These are phyloP conservation scores for Eleutherodactylus coqui DNA, from an alignment of 2,797 vertebrate species.

Conservation along the genomic window DNA sequence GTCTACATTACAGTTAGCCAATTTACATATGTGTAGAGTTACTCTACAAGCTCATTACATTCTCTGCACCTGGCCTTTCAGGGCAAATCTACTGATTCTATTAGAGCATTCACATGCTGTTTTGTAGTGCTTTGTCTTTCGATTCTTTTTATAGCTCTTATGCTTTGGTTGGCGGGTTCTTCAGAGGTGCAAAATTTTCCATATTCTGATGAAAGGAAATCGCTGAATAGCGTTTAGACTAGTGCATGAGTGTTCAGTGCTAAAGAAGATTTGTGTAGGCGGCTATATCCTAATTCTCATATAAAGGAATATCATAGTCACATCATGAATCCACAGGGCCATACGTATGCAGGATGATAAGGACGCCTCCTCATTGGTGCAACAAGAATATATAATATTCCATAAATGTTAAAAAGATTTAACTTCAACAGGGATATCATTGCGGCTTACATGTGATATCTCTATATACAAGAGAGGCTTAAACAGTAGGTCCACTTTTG, in stretches of 20 bases:
- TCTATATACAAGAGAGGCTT: too few species aligned
- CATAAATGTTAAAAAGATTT: too few species aligned
- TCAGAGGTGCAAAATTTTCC: conserved; percentile 3
- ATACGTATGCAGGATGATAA: too few species aligned
- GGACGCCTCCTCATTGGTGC: too few species aligned
- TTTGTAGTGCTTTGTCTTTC: background rate
- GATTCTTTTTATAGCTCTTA: conserved; percentile 3
- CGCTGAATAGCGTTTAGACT: background rate
- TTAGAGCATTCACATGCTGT: background rate
- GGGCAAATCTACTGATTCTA: conserved; percentile 10
- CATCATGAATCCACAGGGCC: too few species aligned
- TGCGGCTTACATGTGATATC: too few species aligned
- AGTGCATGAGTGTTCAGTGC: background rate
- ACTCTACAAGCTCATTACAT: conserved; percentile 28
- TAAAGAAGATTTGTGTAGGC: background rate
- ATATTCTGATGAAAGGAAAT: background rate
- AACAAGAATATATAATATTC: too few species aligned
- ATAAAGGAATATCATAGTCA: too few species aligned
- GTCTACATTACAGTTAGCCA: conserved; percentile 21
- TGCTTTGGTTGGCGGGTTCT: conserved; percentile 3
- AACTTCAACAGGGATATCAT: too few species aligned
- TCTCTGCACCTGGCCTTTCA: conserved; percentile 6
- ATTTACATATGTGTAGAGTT: conserved; percentile 41
- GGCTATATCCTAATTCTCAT: background rate
- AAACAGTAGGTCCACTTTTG: too few species aligned